A percentile compares a stretch with the other conserved stretches of the same genome.
These are phyloP conservation scores for Galago senegalensis DNA, from an alignment of 2,797 vertebrate species.

Conservation along the genomic window DNA sequence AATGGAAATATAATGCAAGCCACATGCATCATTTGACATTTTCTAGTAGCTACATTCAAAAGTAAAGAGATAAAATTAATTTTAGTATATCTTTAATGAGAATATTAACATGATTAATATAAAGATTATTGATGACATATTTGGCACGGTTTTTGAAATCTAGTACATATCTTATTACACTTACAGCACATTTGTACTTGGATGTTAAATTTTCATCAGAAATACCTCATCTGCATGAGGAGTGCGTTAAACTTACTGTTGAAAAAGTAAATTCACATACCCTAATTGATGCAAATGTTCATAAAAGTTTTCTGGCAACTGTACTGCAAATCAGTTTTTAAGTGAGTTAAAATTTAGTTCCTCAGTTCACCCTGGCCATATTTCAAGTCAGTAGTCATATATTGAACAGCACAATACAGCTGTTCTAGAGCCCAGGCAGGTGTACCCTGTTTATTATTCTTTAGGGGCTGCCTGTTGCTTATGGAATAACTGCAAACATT, in stretches of 20 bases:
- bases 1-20: neutral
- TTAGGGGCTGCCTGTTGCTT: neutral
- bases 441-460: neutral
- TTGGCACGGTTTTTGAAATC: constrained; percentile 43
- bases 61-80: constrained; percentile 39
- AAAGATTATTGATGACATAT: constrained; percentile 19
- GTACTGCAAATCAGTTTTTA: constrained; percentile 29
- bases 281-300: neutral
- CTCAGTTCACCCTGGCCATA: neutral
- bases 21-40: neutral
- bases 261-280: constrained; percentile 44
- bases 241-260: constrained; percentile 41
- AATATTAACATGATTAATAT: neutral
- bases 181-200: constrained; percentile 43
- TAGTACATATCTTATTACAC: constrained; percentile 12
- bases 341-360: constrained; percentile 52
- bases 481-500: neutral
- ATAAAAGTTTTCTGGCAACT: constrained; percentile 9
- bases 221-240: constrained; percentile 41
- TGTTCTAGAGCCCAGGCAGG: constrained; percentile 10
- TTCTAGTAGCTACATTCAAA: neutral
- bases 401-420: neutral
- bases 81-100: constrained; percentile 54
- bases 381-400: neutral
- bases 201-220: constrained; percentile 57